phyloP scores from a whole-genome alignment of 2,888 invertebrate genomes.

The Pteria penguin region DNA sequence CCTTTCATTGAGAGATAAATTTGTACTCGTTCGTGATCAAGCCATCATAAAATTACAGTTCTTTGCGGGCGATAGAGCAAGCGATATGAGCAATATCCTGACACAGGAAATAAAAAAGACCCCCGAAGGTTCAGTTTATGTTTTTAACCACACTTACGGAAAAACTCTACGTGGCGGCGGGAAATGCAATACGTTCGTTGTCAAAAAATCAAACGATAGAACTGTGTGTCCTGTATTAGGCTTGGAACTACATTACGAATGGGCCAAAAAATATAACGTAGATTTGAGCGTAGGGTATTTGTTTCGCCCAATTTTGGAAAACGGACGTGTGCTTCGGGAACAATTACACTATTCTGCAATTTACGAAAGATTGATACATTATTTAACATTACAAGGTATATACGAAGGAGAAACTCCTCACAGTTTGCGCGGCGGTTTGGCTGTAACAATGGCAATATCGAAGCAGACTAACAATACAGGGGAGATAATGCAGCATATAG shows the following conservation, averaged over 20 bases:
- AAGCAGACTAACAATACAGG: too few relatives aligned
- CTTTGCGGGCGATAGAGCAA: conserved; percentile 21
- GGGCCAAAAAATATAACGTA: too few relatives aligned
- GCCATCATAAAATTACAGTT: conserved; percentile 22
- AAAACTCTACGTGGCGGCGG: conserved; percentile 28
- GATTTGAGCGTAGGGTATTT: too few relatives aligned
- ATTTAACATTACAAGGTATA: not conserved
- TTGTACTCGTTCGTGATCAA: conserved; percentile 2
- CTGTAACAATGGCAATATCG: too few relatives aligned
- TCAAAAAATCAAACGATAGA: conserved; percentile 6
- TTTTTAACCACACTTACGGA: conserved; percentile 30
- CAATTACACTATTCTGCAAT: conserved; percentile 9
- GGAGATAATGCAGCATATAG: too few relatives aligned
- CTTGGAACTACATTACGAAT: conserved; percentile 4
- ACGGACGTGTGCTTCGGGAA: conserved; percentile 1
- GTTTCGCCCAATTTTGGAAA: too few relatives aligned
- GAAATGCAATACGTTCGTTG: conserved; percentile 23
- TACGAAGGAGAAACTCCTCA: too few relatives aligned
- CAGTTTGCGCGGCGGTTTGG: not conserved
- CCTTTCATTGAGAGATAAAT: conserved; percentile 5
- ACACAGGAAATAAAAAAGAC: conserved; percentile 26
- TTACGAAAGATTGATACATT: not conserved
- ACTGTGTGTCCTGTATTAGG: conserved; percentile 9
- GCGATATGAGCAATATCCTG: not conserved
- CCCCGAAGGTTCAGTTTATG: conserved; percentile 10